Evolutionary conservation across 2,113 vertebrate species (phyloP).

Genomic region (Phylloscopus trochilus): DNA sequence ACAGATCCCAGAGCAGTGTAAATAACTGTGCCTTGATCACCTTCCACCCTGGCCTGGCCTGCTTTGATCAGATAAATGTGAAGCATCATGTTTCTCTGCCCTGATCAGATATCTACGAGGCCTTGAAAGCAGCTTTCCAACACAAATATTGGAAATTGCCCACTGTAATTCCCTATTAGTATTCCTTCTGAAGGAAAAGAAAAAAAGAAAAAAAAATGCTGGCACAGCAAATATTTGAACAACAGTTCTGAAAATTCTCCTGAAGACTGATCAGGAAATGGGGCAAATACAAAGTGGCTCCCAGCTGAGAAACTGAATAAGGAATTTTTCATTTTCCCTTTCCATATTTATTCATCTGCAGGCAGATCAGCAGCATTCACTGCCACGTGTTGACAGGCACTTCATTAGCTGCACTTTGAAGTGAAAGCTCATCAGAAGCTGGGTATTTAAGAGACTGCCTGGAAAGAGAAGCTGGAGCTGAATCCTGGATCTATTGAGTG

Average conservation of each 20-base stretch:
- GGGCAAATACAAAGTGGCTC: background rate
- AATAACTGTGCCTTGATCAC: background rate
- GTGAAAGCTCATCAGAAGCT: constrained; percentile 16
- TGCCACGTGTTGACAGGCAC: background rate
- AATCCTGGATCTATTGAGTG: background rate
- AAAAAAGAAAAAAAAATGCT: background rate
- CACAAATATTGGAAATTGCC: background rate
- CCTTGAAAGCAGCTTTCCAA: background rate
- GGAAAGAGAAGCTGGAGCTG: background rate
- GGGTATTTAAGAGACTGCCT: background rate
- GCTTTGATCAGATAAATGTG: background rate
- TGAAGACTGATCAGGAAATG: background rate
- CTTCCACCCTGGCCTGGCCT: background rate
- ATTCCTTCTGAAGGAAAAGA: background rate
- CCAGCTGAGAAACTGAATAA: background rate
- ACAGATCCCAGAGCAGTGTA: background rate
- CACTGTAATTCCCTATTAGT: background rate
- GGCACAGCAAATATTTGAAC: background rate
- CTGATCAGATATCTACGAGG: background rate
- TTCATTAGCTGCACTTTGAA: constrained; percentile 51
- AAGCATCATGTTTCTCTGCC: background rate
- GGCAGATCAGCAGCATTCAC: background rate
- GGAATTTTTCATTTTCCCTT: background rate
- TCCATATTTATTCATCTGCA: background rate
- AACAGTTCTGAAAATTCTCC: background rate